A percentile compares a stretch with the other conserved stretches of the same genome.
Evolutionary conservation across 2,888 invertebrate species (phyloP).

Genomic region (Drosophila neutralis): DNA sequence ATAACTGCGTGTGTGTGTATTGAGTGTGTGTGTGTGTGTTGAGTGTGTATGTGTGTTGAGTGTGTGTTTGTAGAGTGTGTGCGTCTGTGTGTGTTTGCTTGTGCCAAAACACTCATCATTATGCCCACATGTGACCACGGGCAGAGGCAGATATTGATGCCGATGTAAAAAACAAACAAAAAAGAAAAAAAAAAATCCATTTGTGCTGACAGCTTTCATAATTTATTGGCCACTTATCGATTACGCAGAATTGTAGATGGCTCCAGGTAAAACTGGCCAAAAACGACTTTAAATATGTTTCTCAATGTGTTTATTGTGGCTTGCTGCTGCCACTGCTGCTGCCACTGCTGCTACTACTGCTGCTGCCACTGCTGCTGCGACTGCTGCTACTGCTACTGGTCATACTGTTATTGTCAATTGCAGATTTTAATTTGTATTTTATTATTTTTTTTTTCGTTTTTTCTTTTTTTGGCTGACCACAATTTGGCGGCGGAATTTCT

Average conservation of each 20-base stretch:
- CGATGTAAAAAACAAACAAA: slow-evolving; percentile 21
- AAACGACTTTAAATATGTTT: slow-evolving; percentile 40
- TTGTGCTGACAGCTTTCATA: slow-evolving; percentile 71
- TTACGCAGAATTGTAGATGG: slow-evolving; percentile 38
- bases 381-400: neutral
- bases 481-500: slow-evolving; percentile 38
- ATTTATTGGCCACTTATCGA: slow-evolving; percentile 79
- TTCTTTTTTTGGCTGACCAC: slow-evolving; percentile 12
- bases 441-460: neutral
- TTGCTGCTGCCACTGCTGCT: neutral
- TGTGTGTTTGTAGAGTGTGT: neutral
- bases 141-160: slow-evolving; percentile 9
- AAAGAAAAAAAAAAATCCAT: slow-evolving; percentile 34
- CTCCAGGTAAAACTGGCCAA: slow-evolving; percentile 25
- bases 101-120: slow-evolving; percentile 50
- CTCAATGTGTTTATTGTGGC: slow-evolving; percentile 34
- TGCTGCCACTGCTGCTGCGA: neutral
- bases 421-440: neutral
- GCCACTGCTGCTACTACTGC: neutral
- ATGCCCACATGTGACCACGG: slow-evolving; percentile 51
- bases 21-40: neutral
- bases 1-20: neutral
- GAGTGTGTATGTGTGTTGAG: neutral
- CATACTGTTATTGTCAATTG: neutral
- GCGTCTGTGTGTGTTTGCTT: neutral